Base-by-base conservation (phyloP, 2,113 vertebrate species). In the Toxotes jaculatrix region DNA sequence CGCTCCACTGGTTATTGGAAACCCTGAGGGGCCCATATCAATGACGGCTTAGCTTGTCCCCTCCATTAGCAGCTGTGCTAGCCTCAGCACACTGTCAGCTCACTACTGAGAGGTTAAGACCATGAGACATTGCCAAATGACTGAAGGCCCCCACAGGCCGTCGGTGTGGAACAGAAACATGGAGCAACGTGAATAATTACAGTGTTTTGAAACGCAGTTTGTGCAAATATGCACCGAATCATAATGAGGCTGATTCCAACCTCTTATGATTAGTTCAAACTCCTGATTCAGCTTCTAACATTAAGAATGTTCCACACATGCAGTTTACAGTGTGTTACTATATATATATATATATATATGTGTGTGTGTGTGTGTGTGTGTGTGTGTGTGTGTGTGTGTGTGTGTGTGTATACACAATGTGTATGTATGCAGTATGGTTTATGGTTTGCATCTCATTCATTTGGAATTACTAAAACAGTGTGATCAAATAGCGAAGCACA, bases 61-160 rank as follows among this genome's bases (percentile, higher is more conserved):
- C 77, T 23, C 76, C 42, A 87, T 90, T 80, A 83, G 68, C 75
- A 78, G 69, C 43, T 53, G 19, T 83, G 88, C 88, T 65, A 76
- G 53, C 72, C 53, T 92, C 86, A 92, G 89, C 89, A 89, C 51
- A 68, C 70, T 88, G 79, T 81, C 88, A 88, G 81, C 55, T 92
- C 80, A 77, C 42, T 42, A 81, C 45, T 74, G 42, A 80, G 74
- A 86, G 34, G 84, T 91, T 80, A 88, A 76, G 68, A 87, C 60
- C 53, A 23, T 76, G 63, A 34, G 79, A 88, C 66, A 32, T 5
- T 68, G 70, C 73, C 80, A 87, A 89, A 80, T 69, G 63, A 82
- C 79, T 79, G 71, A 89, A 61, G 70, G 75, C 21, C 85, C 85
- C 85, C 82, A 60, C 0, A 77, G 78, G 70, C 72, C 56, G 57